These are phyloP conservation scores for Platysteira castanea DNA, from an alignment of 2,113 vertebrate genomes.

Conservation along the genomic window DNA sequence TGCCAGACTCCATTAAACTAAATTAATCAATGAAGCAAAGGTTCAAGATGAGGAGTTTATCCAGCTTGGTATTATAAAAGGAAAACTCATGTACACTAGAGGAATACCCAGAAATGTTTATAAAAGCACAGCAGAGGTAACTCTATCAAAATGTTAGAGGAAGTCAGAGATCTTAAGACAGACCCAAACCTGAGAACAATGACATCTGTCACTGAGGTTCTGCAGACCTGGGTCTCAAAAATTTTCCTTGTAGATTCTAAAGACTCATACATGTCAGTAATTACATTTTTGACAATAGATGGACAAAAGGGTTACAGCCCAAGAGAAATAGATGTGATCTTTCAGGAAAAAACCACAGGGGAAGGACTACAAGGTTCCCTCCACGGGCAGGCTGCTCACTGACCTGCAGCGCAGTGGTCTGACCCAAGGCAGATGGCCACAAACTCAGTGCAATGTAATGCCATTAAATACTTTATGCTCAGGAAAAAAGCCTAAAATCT, in stretches of 20 bases:
- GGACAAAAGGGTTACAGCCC: neutral
- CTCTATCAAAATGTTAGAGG: neutral
- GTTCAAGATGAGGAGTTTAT: neutral
- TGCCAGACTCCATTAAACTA: constrained; percentile 38
- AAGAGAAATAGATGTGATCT: neutral
- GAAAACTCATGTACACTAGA: neutral
- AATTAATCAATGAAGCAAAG: constrained; percentile 5
- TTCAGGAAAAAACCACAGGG: neutral
- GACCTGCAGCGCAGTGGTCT: neutral
- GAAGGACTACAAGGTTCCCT: neutral
- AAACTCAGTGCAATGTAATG: neutral
- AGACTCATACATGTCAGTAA: neutral
- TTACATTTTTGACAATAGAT: rapidly evolving
- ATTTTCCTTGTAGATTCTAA: neutral
- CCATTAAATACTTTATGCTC: neutral
- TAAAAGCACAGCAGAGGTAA: neutral
- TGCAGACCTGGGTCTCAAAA: neutral
- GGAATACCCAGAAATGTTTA: neutral
- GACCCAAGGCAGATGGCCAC: neutral
- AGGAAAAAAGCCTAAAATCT: neutral
- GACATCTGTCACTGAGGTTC: neutral
- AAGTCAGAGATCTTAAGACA: neutral
- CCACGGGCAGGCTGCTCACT: neutral
- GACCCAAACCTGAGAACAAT: neutral
- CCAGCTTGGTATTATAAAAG: neutral